Evolutionary conservation across 2,888 invertebrate genomes (phyloP), one percentile per base, ranked within the genome.

Genomic region (Polydrusus cervinus): DNA sequence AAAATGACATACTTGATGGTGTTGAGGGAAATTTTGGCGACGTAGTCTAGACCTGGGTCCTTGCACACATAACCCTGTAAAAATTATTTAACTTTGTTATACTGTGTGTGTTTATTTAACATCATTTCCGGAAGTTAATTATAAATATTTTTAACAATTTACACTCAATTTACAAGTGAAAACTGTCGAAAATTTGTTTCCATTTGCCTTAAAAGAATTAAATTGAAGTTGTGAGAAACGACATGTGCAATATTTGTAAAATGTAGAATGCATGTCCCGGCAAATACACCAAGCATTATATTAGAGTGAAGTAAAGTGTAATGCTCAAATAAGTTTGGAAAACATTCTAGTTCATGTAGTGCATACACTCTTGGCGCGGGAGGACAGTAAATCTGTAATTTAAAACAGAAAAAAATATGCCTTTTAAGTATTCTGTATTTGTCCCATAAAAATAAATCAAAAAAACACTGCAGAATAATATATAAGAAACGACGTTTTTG

Each of bases 321-420:
- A 71, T 71, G 71, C 30, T 71, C 71, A 55, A 55, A 64, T 71
- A 71, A 71, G 71, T 71, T 71, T 71, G 62, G 43, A 45, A 71
- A 64, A 71, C 64, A 64, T 53, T 64, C 25, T 34, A 66, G 51
- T 34, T 64, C 71, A 62, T 64, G 64, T 71, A 45, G 30, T 64
- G 64, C 71, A 64, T 14, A 64, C 55, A 53, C 45, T 62, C 53
- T 5, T 51, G 40, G 34, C 38, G 38, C 16, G 34, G 38, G 38
- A 38, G 38, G 16, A 25, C 9, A 16, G 16, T 64, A 30, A 64
- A 64, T 43, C 64, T 53, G 20, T 64, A 53, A 55, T 64, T 62
- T 53, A 64, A 71, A 70, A 40, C 40, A 40, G 40, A 40, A 40
- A 40, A 40, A 40, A 40, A 40, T 40, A 40, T 40, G 40, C 40